phyloP scores from a whole-genome alignment of 2,797 vertebrate species.

The Carapus acus region DNA sequence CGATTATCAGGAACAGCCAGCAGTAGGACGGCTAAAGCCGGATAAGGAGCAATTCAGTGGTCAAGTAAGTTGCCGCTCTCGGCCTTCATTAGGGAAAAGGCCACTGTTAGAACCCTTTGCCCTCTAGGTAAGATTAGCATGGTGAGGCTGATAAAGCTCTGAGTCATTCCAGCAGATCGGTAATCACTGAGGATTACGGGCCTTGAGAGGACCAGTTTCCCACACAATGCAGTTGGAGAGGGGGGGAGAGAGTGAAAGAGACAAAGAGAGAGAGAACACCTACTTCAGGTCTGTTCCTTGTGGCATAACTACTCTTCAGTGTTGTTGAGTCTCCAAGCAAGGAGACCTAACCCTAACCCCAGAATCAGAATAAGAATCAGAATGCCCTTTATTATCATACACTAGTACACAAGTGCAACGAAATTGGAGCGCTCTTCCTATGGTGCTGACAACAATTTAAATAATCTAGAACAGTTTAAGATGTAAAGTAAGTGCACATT shows the following conservation, averaged over 20 bases:
- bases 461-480: no score
- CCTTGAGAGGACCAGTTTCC: slow-evolving; percentile 22
- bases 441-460: no score
- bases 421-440: no score
- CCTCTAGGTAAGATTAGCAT: slow-evolving; percentile 57
- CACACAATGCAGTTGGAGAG: slow-evolving; percentile 45
- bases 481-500: no score
- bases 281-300: slow-evolving; percentile 15
- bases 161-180: slow-evolving; percentile 38
- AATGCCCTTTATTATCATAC: no score
- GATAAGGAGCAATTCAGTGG: slow-evolving; percentile 49
- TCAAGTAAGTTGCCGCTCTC: slow-evolving; percentile 74
- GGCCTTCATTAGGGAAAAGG: slow-evolving; percentile 77
- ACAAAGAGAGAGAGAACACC: slow-evolving; percentile 17
- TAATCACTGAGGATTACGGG: slow-evolving; percentile 43
- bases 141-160: slow-evolving; percentile 55
- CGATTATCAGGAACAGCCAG: slow-evolving; percentile 57
- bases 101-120: slow-evolving; percentile 37
- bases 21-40: slow-evolving; percentile 32
- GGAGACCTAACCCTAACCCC: no score
- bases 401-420: no score
- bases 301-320: no score
- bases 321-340: no score
- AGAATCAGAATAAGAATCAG: no score
- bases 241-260: slow-evolving; percentile 21